These are phyloP conservation scores for Sitta europaea DNA, from an alignment of 2,113 vertebrate species.

Conservation along the genomic window DNA sequence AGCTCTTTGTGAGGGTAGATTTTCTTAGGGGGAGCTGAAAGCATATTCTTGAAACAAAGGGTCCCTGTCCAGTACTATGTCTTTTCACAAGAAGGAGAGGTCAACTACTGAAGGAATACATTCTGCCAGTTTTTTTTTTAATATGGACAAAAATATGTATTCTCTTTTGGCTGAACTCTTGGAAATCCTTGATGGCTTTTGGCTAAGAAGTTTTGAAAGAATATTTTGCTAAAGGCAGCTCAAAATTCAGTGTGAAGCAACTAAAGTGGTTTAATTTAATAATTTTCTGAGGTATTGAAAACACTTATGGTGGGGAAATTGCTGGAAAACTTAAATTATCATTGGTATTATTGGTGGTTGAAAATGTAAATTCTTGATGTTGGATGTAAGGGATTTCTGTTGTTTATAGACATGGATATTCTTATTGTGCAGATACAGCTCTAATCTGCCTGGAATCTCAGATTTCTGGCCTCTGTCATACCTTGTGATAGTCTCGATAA, in stretches of 20 bases:
- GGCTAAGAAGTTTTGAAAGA: constrained; percentile 21
- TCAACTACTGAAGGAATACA: constrained; percentile 39
- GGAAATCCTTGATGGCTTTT: constrained; percentile 40
- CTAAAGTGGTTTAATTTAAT: background rate
- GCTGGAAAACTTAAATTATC: background rate
- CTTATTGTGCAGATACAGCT: background rate
- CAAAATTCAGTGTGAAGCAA: background rate
- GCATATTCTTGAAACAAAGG: background rate
- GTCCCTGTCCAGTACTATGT: background rate
- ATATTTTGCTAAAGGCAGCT: background rate
- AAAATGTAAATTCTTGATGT: background rate
- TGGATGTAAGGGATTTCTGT: background rate
- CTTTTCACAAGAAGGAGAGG: background rate
- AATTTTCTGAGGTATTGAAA: constrained; percentile 4
- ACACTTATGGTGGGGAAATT: background rate
- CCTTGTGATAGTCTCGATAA: constrained; percentile 32
- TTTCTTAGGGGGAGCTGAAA: background rate
- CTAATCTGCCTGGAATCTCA: background rate
- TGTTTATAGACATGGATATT: background rate
- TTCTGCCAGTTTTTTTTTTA: background rate
- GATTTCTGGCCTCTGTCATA: constrained; percentile 36
- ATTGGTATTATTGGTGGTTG: background rate
- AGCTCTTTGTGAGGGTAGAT: background rate
- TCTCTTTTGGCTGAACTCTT: constrained; percentile 55
- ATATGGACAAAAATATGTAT: constrained; percentile 24